Percentiles rank a stretch among this genome's conserved stretches.
These are phyloP conservation scores for Paramuricea clavata DNA, from an alignment of 92 coral and sea anemone species.

Conservation along the genomic window DNA sequence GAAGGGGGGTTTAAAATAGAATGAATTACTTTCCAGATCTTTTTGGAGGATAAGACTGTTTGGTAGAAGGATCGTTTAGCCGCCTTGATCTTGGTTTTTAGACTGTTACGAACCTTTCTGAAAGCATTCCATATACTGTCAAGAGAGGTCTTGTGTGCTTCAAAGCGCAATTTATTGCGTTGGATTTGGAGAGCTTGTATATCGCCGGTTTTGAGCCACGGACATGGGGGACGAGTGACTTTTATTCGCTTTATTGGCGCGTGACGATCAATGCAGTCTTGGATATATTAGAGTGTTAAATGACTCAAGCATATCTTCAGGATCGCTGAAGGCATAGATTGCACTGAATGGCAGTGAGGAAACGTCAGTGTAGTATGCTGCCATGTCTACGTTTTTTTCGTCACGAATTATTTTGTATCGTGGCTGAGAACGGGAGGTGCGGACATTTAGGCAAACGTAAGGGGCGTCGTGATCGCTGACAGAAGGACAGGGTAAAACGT, in stretches of 20 bases:
- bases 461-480: slow-evolving; percentile 40
- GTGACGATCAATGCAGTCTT: slow-evolving; percentile 22
- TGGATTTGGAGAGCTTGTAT: slow-evolving; percentile 14
- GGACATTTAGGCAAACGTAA: slow-evolving; percentile 41
- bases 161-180: no score
- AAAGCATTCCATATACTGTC: no score
- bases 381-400: neutral
- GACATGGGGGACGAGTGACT: slow-evolving; percentile 37
- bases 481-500: slow-evolving; percentile 47
- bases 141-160: no score
- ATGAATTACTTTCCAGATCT: neutral
- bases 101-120: no score
- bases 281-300: neutral
- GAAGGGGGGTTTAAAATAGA: no score
- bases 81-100: no score
- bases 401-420: slow-evolving; percentile 28
- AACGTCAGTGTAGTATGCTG: neutral
- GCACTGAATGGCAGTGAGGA: neutral
- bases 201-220: slow-evolving; percentile 36
- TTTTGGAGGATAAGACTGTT: neutral
- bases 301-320: neutral
- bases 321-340: neutral
- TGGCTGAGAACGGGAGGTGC: slow-evolving; percentile 29
- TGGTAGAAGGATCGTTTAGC: no score
- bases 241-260: slow-evolving; percentile 18